Evolutionary conservation across 2,113 vertebrate genomes (phyloP), one percentile per base, ranked within the genome.

Genomic region (Macquaria ambigua): DNA sequence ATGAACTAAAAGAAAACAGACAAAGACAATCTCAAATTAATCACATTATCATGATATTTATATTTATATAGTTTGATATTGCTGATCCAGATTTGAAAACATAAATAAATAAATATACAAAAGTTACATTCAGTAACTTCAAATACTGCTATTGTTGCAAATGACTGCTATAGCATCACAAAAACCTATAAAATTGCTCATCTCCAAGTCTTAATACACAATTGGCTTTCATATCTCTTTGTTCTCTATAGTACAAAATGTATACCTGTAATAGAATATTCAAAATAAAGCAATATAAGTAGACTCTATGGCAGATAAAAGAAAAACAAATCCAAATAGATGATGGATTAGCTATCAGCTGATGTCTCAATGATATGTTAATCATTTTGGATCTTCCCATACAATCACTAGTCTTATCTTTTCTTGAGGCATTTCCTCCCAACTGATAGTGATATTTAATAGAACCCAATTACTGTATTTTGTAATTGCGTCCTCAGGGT

Each of bases 401-500:
- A 15, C 11, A 56, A 23, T 72, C 52, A 72, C 12, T 25, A 56
- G 21, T 72, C 14, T n/a, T 8, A n/a, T 37, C 9, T 23, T 20
- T 53, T 53, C 48, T 34, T 53, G 20, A 72, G 69, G 34, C 31
- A 16, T 52, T 56, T 41, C 34, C 18, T 56, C 21, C 31, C n/a
- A n/a, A 72, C 34, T 25, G 5, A 56, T 70, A 21, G 28, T 34
- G 68, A 37, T 34, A 71, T 71, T 71, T n/a, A 71, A 71, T 2
- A 55, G 31, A 53, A n/a, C 8, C 20, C 14, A 41, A 7, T 43
- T 56, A 56, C 34, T 73, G 52, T 73, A 6, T 41, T 56, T 55
- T 20, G 23, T 58, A 58, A 12, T 43, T 58, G 53, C 15, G 53
- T 58, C 71, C 53, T 58, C 23, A 4, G 23, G 53, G 15, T 41